Base-by-base conservation (phyloP, 2,113 vertebrate species). In the Ophiodon elongatus region DNA sequence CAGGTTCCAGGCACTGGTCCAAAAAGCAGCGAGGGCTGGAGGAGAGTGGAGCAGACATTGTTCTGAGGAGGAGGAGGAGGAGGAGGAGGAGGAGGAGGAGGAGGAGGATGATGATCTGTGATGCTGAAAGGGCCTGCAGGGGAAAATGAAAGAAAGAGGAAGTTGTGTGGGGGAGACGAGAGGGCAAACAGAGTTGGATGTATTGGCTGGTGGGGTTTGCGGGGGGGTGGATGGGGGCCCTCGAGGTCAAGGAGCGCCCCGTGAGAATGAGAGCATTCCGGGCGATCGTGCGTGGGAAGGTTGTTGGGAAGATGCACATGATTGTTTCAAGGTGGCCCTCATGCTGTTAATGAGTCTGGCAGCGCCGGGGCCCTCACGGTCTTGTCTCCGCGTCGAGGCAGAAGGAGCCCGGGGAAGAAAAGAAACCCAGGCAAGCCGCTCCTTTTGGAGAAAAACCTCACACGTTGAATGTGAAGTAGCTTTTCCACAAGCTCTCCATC, bases 91-190 rank as follows among this genome's bases (percentile, higher is more conserved):
- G 82, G 85, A 60, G 91, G 90, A 84, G 82, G 84, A 57, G 91
- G 90, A 84, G 82, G 85, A 62, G 41, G 41, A 43, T 90, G 90
- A 84, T 80, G 85, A 62, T 71, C 77, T 79, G 59, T 52, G 82
- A 91, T 88, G 84, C 85, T 91, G 91, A 93, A 92, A 85, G 84
- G 72, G 86, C 69, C 85, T 69, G 85, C 62, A 89, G 41, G 41
- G 14, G 88, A 87, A 91, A 91, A 90, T 84, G 79, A 92, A 94
- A 90, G 80, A 80, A 87, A 93, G 88, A 91, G 93, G 94, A 94
- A 92, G 87, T 92, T 79, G 86, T 72, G 75, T 27, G 27, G 65
- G 88, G 86, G 85, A 80, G 59, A 77, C 13, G 17, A 88, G 86
- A 93, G 89, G 84, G 89, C 91, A 92, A 93, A 92, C 76, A 88